A percentile compares a stretch with the other conserved stretches of the same genome.
These are phyloP conservation scores for Pelodytes ibericus DNA, from an alignment of 2,797 vertebrate species.

Conservation along the genomic window DNA sequence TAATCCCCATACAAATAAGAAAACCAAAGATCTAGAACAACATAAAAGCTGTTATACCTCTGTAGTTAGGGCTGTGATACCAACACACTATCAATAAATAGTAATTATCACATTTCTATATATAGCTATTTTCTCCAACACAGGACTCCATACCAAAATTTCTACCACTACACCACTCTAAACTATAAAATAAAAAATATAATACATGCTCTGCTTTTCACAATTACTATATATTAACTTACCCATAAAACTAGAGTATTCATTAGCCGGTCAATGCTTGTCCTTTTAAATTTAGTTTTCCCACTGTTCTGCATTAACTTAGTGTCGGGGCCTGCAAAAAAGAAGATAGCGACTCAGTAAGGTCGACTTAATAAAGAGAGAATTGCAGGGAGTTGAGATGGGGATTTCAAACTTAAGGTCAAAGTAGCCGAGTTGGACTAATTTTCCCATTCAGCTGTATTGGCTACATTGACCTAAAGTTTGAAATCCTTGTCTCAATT, in stretches of 20 bases:
- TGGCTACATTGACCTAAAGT: too few relatives aligned
- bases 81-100: not conserved
- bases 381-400: not conserved
- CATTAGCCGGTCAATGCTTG: conserved; percentile 86
- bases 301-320: conserved; percentile 92
- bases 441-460: too few relatives aligned
- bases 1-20: conserved; percentile 75
- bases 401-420: not conserved
- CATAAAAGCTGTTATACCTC: conserved; percentile 33
- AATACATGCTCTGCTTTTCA: not conserved
- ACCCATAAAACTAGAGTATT: conserved; percentile 88
- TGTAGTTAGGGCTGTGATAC: not conserved
- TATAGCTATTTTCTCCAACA: not conserved
- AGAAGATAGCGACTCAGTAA: too few relatives aligned
- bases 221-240: conserved; percentile 59
- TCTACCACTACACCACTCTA: not conserved
- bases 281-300: conserved; percentile 83
- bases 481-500: too few relatives aligned
- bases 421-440: too few relatives aligned
- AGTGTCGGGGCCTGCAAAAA: conserved; percentile 76
- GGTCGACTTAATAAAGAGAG: not conserved
- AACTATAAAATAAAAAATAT: not conserved
- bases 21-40: conserved; percentile 78
- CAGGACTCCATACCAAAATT: not conserved
- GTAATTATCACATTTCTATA: not conserved